phyloP scores from a whole-genome alignment of 53 echinoderm and acorn worm genomes.

The Arbacia lixula region DNA sequence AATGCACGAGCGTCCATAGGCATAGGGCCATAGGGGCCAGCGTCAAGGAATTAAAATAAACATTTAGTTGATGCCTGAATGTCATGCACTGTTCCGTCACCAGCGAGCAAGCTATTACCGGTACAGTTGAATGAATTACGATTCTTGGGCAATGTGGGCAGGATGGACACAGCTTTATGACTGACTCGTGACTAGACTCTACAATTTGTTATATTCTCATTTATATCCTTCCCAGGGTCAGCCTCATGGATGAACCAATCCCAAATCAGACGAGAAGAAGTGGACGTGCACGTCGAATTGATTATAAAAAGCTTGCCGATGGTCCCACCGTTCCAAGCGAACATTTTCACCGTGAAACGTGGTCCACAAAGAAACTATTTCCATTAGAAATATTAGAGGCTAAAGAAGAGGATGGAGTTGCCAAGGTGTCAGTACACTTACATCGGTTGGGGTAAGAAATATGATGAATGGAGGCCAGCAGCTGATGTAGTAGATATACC shows the following conservation, averaged over 20 bases:
- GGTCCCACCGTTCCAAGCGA: slow-evolving; percentile 4
- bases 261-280: slow-evolving; percentile 3
- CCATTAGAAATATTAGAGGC: background rate
- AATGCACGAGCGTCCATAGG: too few species aligned
- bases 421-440: slow-evolving; percentile 4
- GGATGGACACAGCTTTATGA: too few species aligned
- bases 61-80: too few species aligned
- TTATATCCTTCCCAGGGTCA: too few species aligned
- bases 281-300: slow-evolving; percentile 11
- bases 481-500: slow-evolving; percentile 11
- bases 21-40: too few species aligned
- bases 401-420: slow-evolving; percentile 19
- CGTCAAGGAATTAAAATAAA: too few species aligned
- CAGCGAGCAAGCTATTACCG: too few species aligned
- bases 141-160: too few species aligned
- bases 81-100: too few species aligned
- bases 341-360: background rate
- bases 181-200: too few species aligned
- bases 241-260: slow-evolving; percentile 9
- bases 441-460: slow-evolving; percentile 1
- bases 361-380: background rate
- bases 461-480: slow-evolving; percentile 14
- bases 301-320: slow-evolving; percentile 19
- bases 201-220: too few species aligned
- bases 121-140: too few species aligned